phyloP scores from a whole-genome alignment of 35 echinoderm and acorn worm species.

The Acanthaster planci region DNA sequence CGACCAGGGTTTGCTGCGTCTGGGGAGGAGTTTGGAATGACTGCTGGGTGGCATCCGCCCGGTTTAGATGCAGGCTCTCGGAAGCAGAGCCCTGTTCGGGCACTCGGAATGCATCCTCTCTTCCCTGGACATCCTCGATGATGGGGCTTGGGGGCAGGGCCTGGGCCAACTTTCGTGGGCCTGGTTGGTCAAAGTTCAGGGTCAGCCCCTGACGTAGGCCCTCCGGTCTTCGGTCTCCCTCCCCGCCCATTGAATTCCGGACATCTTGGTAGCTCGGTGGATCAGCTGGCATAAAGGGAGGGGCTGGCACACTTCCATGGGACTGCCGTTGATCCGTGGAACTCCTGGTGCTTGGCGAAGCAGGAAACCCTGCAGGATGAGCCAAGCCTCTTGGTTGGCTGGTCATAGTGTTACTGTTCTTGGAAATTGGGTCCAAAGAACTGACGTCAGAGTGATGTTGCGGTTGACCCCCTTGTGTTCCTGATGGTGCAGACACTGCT shows the following conservation, averaged over 20 bases:
- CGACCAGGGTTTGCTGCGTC: background rate
- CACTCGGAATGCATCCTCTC: background rate
- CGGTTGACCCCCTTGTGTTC: background rate
- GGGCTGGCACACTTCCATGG: background rate
- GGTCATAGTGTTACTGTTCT: background rate
- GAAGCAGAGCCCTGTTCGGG: background rate
- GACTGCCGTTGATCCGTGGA: slow-evolving; percentile 3
- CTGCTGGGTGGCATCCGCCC: background rate
- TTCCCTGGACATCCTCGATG: slow-evolving; percentile 38
- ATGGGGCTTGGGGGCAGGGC: slow-evolving; percentile 64
- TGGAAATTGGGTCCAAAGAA: too few species aligned
- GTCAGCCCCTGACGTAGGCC: slow-evolving; percentile 59
- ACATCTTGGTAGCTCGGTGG: slow-evolving; percentile 72
- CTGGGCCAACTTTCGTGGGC: slow-evolving; percentile 52
- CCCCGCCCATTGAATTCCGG: slow-evolving; percentile 56
- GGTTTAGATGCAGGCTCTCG: background rate
- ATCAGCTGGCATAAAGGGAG: slow-evolving; percentile 28
- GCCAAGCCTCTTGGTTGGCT: background rate
- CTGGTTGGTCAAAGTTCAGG: slow-evolving; percentile 69
- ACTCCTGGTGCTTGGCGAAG: background rate
- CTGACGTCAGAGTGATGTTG: background rate
- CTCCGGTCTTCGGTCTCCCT: slow-evolving; percentile 8
- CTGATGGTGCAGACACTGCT: background rate
- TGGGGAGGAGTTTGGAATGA: slow-evolving; percentile 14
- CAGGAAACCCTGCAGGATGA: slow-evolving; percentile 11